Conservation (phyloP, 2,797 vertebrate genomes). For the Anabas testudineus region DNA sequence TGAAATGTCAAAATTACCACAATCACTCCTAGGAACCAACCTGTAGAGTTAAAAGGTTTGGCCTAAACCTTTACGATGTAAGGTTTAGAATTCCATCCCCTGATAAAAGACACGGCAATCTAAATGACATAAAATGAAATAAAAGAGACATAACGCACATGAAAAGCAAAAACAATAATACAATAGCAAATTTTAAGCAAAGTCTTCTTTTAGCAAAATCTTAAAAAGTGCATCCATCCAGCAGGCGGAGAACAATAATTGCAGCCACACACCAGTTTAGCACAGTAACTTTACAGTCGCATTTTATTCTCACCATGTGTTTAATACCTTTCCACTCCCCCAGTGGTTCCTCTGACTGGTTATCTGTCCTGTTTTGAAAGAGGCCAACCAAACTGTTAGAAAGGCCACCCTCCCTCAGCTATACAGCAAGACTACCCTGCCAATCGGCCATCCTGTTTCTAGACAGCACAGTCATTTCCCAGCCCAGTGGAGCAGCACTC, state of each 20-base stretch:
- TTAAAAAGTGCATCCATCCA: constrained; percentile 40
- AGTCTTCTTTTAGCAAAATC: constrained; percentile 42
- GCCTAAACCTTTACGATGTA: no score
- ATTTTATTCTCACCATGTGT: constrained; percentile 60
- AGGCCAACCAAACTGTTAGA: constrained; percentile 69
- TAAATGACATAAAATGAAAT: constrained; percentile 6
- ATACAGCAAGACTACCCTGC: constrained; percentile 59
- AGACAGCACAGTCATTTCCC: constrained; percentile 83
- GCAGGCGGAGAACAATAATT: constrained; percentile 41
- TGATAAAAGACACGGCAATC: no score
- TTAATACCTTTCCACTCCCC: constrained; percentile 59
- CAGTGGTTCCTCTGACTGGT: constrained; percentile 54
- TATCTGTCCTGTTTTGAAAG: constrained; percentile 72
- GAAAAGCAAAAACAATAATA: constrained; percentile 40
- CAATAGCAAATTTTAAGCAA: no score
- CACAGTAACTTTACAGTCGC: constrained; percentile 41
- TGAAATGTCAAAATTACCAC: no score
- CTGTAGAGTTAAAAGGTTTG: no score
- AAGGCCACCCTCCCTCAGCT: constrained; percentile 66
- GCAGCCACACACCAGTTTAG: constrained; percentile 44
- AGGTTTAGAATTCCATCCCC: no score
- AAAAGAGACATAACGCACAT: constrained; percentile 23
- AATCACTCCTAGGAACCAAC: no score
- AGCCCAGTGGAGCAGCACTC: constrained; percentile 83
- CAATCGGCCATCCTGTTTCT: constrained; percentile 79